Evolutionary conservation across 2,888 invertebrate species (phyloP), one percentile per base, ranked within the genome.

Genomic region (Pilophorus perplexus): DNA sequence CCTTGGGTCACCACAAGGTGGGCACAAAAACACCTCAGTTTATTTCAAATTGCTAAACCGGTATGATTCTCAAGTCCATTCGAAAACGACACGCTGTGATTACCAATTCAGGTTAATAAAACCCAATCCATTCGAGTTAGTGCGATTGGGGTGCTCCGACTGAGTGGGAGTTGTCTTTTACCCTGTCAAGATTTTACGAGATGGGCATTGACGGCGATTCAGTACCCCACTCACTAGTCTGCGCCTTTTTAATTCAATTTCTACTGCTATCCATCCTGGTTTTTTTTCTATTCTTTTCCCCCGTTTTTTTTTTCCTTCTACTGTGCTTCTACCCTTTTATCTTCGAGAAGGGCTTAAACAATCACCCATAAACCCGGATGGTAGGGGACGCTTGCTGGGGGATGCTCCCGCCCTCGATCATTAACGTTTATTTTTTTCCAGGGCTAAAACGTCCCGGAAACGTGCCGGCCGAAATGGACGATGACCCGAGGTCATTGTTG

Each of bases 401-500:
- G 55, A 10, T 18, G 10, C 42, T 42, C 42, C 42, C 22, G 55
- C 55, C n/a, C 55, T 38, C 38, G 55, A 55, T 55, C 55, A 55
- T 55, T 55, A 55, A 55, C 55, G 37, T 55, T 55, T 38, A 38
- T 55, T 55, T 38, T 55, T 55, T 37, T 27, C 14, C 5, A 10
- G 4, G 10, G 12, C 37, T 38, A 37, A 38, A 37, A 22, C 55
- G 55, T 38, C 38, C 23, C n/a, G 18, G 55, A 20, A 12, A 55
- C 12, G 38, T 18, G 14, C 38, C 55, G 37, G 37, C 16, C 10
- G 46, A 46, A 62, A 59, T 46, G 46, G 33, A 62, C 25, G 25
- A 62, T 46, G 60, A 62, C 60, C 60, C 16, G 10, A 16, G 59
- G 59, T 60, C 60, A 60, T 60, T 60, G 60, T 62, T 62, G 60